Evolutionary conservation across 1,140 invertebrate genomes (phyloP), one percentile per base, ranked within the genome.

Genomic region (Atopsyche davidsoni): DNA sequence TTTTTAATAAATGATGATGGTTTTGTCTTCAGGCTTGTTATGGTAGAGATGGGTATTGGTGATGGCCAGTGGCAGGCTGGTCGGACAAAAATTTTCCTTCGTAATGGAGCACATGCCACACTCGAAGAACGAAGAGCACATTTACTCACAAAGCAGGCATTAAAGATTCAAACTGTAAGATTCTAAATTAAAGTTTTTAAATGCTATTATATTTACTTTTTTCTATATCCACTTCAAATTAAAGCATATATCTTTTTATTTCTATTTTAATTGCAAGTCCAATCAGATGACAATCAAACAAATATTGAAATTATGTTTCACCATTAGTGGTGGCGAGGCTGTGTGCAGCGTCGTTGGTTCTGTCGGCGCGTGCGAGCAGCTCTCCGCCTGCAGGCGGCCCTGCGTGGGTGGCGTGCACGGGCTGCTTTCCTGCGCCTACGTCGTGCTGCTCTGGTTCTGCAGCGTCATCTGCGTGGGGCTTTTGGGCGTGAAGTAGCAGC

Each of bases 401-500:
- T 91, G 70, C 79, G 84, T 44, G 88, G 89, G 22, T 92, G 90
- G 87, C 86, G 86, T 67, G 75, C 85, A 53, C 75, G 91, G 35
- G 83, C 95, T 42, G 73, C 79, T 53, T 96, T 93, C 69, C 76
- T 94, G 41, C 79, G 83, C 41, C 82, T 86, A 63, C 78, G 90
- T 23, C 76, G 92, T 55, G 91, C 93, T 1, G 88, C 87, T 0
- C 81, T 96, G 49, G 83, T 92, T 2, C 88, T 97, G 53, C 93
- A 97, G 75, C 83, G 89, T 51, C 87, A 87, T 71, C 69, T 93
- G 36, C 75, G 93, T 24, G 92, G 92, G 32, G 89, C 92, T 60
- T 93, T 93, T 72, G 92, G 92, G 0, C 72, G 92, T 38, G 87
- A 91, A 67, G 84, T 86, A 7, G 92, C 92, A 0, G 72, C 83